Percentiles rank a stretch among this genome's conserved stretches.
phyloP scores from a whole-genome alignment of 1,140 invertebrate species.

The Hermatobates lingyangjiaoensis region DNA sequence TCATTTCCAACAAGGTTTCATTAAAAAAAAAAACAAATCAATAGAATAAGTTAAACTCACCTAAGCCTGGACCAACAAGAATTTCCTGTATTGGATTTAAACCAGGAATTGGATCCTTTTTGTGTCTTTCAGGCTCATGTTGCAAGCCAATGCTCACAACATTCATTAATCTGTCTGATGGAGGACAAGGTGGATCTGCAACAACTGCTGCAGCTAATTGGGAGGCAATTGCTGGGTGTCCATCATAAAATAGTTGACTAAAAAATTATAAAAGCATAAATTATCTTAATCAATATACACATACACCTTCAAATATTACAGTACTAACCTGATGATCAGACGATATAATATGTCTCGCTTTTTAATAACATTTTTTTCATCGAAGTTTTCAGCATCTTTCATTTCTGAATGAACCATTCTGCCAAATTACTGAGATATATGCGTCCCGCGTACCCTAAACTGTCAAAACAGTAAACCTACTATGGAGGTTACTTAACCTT shows the following conservation, averaged over 20 bases:
- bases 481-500: no score
- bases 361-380: constrained; percentile 51
- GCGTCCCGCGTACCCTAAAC: no score
- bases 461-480: no score
- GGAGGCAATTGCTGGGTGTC: constrained; percentile 73
- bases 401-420: no score
- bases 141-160: constrained; percentile 70
- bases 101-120: constrained; percentile 30
- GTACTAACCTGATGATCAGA: constrained; percentile 66
- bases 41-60: constrained; percentile 21
- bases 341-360: constrained; percentile 63
- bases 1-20: no score
- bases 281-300: constrained; percentile 2
- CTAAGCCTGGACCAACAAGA: constrained; percentile 60
- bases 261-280: constrained; percentile 19
- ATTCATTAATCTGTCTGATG: constrained; percentile 78
- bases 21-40: no score
- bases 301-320: constrained; percentile 3
- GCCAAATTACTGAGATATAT: no score
- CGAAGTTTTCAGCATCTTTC: constrained; percentile 36
- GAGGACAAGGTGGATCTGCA: constrained; percentile 79
- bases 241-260: constrained; percentile 85
- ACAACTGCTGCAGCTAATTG: constrained; percentile 61
- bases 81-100: constrained; percentile 36
- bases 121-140: constrained; percentile 50